Evolutionary conservation across 2,888 invertebrate genomes (phyloP), one percentile per base, ranked within the genome.

Genomic region (Fabriciana adippe): DNA sequence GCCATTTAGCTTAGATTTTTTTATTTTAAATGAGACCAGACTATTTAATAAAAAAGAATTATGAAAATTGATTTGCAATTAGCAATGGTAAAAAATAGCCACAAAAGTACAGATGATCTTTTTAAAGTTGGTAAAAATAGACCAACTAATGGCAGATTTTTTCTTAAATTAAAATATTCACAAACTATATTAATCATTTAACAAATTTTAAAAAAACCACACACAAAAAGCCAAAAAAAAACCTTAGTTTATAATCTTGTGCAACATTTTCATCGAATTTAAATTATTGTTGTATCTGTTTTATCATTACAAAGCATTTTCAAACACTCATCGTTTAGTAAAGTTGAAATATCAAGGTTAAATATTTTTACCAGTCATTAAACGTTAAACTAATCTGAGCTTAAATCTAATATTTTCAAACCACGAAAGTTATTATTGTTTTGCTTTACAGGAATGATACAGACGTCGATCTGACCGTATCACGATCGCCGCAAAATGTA

Each of bases 401-500:
- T 65, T 26, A 48, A 47, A 72, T 69, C 72, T 67, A 53, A 69
- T 35, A 63, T 63, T 65, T 64, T 69, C 55, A 31, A 50, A 13
- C 13, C 31, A 18, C 63, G 56, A 41, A 61, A 65, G 71, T 71
- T 68, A 54, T 56, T 70, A 72, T 86, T 87, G 84, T 85, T 84
- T 79, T 74, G 71, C 35, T 75, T 76, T 77, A 80, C 80, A 81
- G 81, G 78, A 78, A 75, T 79, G 83, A 80, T 78, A 78, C 79
- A 81, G 85, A 86, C 86, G 78, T 64, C 51, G 69, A 79, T 80
- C 80, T 86, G 87, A 88, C 63, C 61, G 69, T 74, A 78, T 73
- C 76, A 69, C 60, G 67, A 68, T 74, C 80, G 84, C 80, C 83
- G 87, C 88, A 85, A 90, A 90, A 90, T 90, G 88, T 88, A 89